Percentiles rank a stretch among this genome's conserved stretches.
These are phyloP conservation scores for Oryzias woworae DNA, from an alignment of 2,113 vertebrate genomes.

Conservation along the genomic window DNA sequence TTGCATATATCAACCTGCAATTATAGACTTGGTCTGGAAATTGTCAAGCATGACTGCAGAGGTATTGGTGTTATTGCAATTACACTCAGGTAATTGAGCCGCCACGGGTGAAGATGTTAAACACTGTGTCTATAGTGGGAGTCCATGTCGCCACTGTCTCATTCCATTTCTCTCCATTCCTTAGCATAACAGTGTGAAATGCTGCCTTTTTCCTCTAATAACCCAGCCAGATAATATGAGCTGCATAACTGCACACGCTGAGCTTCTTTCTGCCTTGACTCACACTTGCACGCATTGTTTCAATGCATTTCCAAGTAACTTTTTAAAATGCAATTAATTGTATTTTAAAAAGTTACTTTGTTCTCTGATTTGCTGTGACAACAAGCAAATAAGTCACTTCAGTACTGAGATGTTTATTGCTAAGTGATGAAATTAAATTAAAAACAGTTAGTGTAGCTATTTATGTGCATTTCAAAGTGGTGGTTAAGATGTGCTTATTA, in stretches of 20 bases:
- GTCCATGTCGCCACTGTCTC: conserved; percentile 68
- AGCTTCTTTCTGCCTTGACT: conserved; percentile 1
- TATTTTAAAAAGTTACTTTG: conserved; percentile 7
- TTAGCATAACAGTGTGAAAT: conserved; percentile 43
- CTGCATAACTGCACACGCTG: conserved; percentile 9
- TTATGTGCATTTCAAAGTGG: neutral
- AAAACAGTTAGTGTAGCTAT: neutral
- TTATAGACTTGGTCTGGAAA: conserved; percentile 79
- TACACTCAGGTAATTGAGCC: conserved; percentile 83
- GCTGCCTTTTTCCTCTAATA: conserved; percentile 27
- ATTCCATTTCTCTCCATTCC: conserved; percentile 60
- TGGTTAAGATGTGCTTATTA: neutral
- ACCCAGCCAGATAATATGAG: conserved; percentile 22
- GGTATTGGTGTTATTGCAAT: conserved; percentile 82
- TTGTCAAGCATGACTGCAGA: conserved; percentile 79
- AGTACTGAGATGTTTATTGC: neutral
- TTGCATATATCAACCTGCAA: conserved; percentile 80
- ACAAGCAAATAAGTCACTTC: neutral
- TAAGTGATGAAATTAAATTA: neutral
- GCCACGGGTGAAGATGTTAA: conserved; percentile 78
- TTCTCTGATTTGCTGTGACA: conserved; percentile 19
- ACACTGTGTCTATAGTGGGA: conserved; percentile 70
- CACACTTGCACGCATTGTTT: neutral
- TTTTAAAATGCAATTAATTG: no score
- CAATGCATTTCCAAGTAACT: neutral